These are phyloP conservation scores for Ictidomys tridecemlineatus DNA, from an alignment of 2,113 vertebrate species.

Conservation along the genomic window DNA sequence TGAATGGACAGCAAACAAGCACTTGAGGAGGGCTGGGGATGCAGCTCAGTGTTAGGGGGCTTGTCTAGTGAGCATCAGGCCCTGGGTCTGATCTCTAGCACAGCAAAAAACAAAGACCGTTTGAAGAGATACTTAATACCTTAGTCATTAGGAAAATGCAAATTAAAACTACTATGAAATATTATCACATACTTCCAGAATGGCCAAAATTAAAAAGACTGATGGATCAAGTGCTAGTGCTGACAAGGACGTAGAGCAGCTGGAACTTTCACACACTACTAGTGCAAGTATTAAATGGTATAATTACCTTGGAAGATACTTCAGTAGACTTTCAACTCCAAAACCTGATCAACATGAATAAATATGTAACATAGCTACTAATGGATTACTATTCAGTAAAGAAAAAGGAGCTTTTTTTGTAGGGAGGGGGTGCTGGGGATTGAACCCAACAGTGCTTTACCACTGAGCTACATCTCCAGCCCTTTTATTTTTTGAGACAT, in stretches of 20 bases:
- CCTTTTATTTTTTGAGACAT: too few species aligned
- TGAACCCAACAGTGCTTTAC: too few species aligned
- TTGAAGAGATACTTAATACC: too few species aligned
- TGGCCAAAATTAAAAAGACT: not conserved
- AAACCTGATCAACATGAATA: not conserved
- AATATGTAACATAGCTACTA: not conserved
- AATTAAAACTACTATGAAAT: not conserved
- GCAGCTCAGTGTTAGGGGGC: too few species aligned
- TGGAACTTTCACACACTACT: not conserved
- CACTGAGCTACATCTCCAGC: too few species aligned
- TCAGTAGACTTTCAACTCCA: not conserved
- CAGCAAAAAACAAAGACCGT: too few species aligned
- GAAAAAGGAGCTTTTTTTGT: not conserved
- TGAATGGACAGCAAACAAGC: not conserved
- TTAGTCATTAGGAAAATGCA: not conserved
- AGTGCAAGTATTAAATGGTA: not conserved
- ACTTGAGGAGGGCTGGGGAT: not conserved
- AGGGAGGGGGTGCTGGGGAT: too few species aligned
- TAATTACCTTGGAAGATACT: not conserved
- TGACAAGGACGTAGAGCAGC: not conserved
- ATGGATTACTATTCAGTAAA: slow-evolving; percentile 28
- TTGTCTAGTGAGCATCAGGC: too few species aligned
- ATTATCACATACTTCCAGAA: not conserved
- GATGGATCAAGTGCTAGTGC: not conserved
- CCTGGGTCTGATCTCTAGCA: too few species aligned